Evolutionary conservation across 2,113 vertebrate species (phyloP).

Genomic region (Burhinus bistriatus): DNA sequence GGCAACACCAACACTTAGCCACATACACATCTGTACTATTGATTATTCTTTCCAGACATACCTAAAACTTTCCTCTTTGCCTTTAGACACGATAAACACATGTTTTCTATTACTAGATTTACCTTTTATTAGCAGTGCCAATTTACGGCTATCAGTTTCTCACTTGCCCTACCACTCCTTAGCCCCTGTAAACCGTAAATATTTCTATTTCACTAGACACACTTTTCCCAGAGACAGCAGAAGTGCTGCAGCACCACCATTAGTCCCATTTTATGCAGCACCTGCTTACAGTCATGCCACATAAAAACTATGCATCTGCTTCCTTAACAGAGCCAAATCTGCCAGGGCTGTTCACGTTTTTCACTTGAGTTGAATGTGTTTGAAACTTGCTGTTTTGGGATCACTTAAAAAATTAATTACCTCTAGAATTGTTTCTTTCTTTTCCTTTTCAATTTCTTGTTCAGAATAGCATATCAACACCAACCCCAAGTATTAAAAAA

Average conservation of each 20-base stretch:
- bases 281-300: not conserved
- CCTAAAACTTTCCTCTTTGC: not conserved
- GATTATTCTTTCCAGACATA: not conserved
- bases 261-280: not conserved
- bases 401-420: not conserved
- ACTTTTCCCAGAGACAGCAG: not conserved
- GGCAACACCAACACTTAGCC: not conserved
- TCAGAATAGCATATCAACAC: not conserved
- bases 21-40: not conserved
- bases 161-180: not conserved
- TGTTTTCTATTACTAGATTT: not conserved
- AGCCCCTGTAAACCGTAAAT: not conserved
- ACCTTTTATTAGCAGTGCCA: not conserved
- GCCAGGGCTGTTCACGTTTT: not conserved
- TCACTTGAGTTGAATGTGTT: not conserved
- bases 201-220: not conserved
- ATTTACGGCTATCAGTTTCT: not conserved
- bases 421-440: not conserved
- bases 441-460: not conserved
- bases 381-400: not conserved
- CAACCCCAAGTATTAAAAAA: not conserved
- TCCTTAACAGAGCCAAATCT: fast-evolving
- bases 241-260: constrained; percentile 51
- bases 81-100: not conserved
- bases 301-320: not conserved